Conservation (phyloP, 2,888 invertebrate genomes). For the Coecobrya sp. region DNA sequence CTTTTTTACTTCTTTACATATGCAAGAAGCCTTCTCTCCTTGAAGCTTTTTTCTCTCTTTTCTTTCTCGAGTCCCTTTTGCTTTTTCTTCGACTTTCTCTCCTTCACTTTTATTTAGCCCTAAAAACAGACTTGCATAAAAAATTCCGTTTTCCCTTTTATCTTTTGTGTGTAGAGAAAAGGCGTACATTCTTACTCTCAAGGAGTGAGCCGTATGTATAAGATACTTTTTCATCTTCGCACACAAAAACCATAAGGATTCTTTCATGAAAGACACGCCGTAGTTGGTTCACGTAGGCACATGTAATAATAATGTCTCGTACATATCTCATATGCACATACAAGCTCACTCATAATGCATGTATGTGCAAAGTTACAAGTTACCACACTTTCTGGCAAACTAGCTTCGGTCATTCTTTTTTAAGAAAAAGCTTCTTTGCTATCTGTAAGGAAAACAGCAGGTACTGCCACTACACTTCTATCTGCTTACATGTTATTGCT, state of each 20-base stretch:
- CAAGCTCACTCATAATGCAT: constrained; percentile 9
- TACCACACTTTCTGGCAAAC: constrained; percentile 57
- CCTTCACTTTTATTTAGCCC: constrained; percentile 70
- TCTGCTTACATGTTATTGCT: constrained; percentile 42
- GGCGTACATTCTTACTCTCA: constrained; percentile 16
- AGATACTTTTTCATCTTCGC: constrained; percentile 45
- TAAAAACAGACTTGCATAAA: constrained; percentile 70
- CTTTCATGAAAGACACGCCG: background rate
- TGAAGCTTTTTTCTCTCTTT: constrained; percentile 11
- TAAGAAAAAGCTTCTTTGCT: background rate
- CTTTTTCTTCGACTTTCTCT: constrained; percentile 56
- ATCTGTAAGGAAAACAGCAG: background rate
- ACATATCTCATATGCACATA: background rate
- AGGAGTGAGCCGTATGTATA: constrained; percentile 22
- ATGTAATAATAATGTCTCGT: constrained; percentile 52
- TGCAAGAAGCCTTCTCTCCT: constrained; percentile 49
- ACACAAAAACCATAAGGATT: constrained; percentile 54
- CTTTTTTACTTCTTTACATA: constrained; percentile 61
- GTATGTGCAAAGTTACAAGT: constrained; percentile 43
- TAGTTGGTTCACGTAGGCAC: constrained; percentile 38
- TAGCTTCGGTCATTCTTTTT: constrained; percentile 42
- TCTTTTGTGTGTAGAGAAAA: constrained; percentile 52
- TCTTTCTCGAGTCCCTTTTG: constrained; percentile 34
- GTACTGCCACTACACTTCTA: background rate
- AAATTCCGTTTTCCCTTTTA: constrained; percentile 62